phyloP scores from a whole-genome alignment of 23 tunicate species.

The Phallusia fumigata region DNA sequence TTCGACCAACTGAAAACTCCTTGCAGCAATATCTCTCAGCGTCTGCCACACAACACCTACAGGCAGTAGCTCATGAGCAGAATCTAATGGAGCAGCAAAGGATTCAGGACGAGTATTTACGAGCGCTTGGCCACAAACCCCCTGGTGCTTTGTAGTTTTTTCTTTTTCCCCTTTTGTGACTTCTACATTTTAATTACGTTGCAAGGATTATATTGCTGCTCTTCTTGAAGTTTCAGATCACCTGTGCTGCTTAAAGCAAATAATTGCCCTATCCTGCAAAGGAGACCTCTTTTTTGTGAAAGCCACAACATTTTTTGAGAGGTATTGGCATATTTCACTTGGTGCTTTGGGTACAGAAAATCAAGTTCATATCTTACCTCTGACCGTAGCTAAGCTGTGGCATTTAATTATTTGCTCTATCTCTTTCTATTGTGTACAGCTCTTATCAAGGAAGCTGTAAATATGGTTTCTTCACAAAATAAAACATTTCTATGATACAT shows the following conservation, averaged over 20 bases:
- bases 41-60: conserved; percentile 60
- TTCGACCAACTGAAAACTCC: conserved; percentile 25
- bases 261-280: not conserved
- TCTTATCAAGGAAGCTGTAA: not conserved
- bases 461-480: conserved; percentile 3
- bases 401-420: no score
- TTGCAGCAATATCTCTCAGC: conserved; percentile 27
- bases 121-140: conserved; percentile 7
- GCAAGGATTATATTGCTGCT: not conserved
- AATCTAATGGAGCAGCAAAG: conserved; percentile 46
- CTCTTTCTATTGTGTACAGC: not conserved
- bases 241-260: not conserved
- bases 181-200: not conserved
- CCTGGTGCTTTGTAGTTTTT: not conserved
- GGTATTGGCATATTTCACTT: not conserved
- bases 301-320: not conserved
- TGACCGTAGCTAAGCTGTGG: no score
- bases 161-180: not conserved
- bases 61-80: conserved; percentile 76
- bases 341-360: conserved; percentile 5
- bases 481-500: conserved; percentile 1
- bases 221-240: not conserved
- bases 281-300: not conserved
- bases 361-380: not conserved
- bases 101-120: conserved; percentile 17